Conservation (phyloP, 64 coral and sea anemone species). For the Montipora sp. region DNA sequence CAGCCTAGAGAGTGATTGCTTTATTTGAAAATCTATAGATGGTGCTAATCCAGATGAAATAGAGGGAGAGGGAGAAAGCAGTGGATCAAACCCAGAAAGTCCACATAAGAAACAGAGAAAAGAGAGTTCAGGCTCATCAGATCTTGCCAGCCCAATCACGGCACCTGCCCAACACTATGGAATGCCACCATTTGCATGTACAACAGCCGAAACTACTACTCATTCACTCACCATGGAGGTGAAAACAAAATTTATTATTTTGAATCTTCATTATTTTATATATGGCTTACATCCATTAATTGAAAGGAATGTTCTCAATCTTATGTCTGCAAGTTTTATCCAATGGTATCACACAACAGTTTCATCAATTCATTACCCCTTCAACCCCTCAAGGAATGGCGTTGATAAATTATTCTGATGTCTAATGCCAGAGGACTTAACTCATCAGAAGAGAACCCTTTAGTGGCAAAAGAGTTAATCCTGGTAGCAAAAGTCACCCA, state of each 20-base stretch:
- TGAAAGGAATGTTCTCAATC: too few relatives aligned
- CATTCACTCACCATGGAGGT: slow-evolving; percentile 28
- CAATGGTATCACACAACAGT: too few relatives aligned
- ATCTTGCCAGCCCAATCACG: slow-evolving; percentile 76
- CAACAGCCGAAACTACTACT: slow-evolving; percentile 30
- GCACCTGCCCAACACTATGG: slow-evolving; percentile 18
- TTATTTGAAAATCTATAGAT: slow-evolving; percentile 13
- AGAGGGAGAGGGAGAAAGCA: slow-evolving; percentile 80
- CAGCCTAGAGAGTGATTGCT: too few relatives aligned
- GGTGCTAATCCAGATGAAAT: slow-evolving; percentile 83
- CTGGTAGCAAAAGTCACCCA: too few relatives aligned
- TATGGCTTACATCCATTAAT: neutral
- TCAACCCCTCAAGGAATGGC: too few relatives aligned
- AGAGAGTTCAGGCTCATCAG: slow-evolving; percentile 87
- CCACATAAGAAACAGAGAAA: slow-evolving; percentile 85
- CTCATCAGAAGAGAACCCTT: too few relatives aligned
- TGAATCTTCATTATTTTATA: neutral
- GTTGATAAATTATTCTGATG: too few relatives aligned
- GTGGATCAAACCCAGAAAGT: slow-evolving; percentile 79
- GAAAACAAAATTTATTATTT: neutral
- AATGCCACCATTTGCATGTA: neutral
- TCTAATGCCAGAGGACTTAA: too few relatives aligned
- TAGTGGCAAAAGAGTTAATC: too few relatives aligned
- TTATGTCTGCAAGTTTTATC: too few relatives aligned
- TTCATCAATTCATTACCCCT: too few relatives aligned